Evolutionary conservation across 2,113 vertebrate genomes (phyloP).

Genomic region (Galeopterus variegatus): DNA sequence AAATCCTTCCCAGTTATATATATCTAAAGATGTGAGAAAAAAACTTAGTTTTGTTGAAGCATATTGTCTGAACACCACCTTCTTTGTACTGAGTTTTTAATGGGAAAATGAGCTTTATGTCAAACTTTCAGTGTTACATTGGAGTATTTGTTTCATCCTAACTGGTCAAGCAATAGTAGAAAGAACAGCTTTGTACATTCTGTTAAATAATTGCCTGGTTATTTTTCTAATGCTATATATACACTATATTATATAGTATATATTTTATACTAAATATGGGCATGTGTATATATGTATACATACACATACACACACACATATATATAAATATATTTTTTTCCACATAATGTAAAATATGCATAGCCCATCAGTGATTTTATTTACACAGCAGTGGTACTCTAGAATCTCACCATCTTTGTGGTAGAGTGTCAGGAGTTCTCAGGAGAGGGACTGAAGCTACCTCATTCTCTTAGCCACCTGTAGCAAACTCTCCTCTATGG

Average conservation of each 20-base stretch:
- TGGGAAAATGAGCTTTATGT: constrained; percentile 51
- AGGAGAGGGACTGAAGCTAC: not conserved
- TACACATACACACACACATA: too few relatives aligned
- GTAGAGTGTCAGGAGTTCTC: not conserved
- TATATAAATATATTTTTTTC: not conserved
- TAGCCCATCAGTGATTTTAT: not conserved
- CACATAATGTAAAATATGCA: not conserved
- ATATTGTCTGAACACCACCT: not conserved
- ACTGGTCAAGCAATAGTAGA: not conserved
- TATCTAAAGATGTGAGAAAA: constrained; percentile 43
- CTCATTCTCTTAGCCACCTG: not conserved
- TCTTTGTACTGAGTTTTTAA: constrained; percentile 48
- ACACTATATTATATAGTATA: not conserved
- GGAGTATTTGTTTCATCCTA: constrained; percentile 25
- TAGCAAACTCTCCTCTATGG: not conserved
- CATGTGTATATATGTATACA: too few relatives aligned
- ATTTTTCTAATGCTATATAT: constrained; percentile 16
- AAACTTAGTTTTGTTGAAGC: constrained; percentile 43
- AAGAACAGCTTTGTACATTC: not conserved
- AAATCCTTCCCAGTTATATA: not conserved
- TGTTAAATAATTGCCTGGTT: not conserved
- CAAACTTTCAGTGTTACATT: constrained; percentile 10
- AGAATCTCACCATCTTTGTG: not conserved
- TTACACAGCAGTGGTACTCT: not conserved
- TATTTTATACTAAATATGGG: not conserved